These are phyloP conservation scores for Crypturellus tataupa DNA, from an alignment of 2,797 vertebrate species.

Conservation along the genomic window DNA sequence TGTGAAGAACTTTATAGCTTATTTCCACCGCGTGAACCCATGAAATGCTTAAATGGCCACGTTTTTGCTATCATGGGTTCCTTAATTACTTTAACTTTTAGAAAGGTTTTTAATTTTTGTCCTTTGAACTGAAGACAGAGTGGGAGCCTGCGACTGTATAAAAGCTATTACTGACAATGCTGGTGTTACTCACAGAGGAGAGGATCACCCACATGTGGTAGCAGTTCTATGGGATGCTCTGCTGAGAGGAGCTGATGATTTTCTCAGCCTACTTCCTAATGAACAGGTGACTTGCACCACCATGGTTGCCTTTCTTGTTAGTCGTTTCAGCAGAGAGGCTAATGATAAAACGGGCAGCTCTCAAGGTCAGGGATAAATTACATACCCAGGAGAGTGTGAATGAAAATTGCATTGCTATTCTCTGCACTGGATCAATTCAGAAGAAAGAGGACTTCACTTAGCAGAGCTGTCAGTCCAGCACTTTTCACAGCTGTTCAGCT, in stretches of 20 bases:
- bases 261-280: background rate
- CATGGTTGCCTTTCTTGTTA: constrained; percentile 43
- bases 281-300: background rate
- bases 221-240: accelerated
- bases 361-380: constrained; percentile 35
- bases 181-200: background rate
- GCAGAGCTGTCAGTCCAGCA: background rate
- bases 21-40: accelerated
- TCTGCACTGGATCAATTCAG: background rate
- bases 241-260: background rate
- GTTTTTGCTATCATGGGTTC: background rate
- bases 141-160: background rate
- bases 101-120: background rate
- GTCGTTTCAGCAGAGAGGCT: background rate
- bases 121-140: background rate
- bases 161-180: background rate
- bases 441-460: background rate
- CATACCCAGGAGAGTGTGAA: background rate
- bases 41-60: background rate
- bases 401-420: background rate
- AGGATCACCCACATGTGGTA: background rate
- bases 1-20: background rate
- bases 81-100: background rate
- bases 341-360: constrained; percentile 1
- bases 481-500: background rate